These are phyloP conservation scores for Erynnis tages DNA, from an alignment of 2,888 invertebrate genomes.

Conservation along the genomic window DNA sequence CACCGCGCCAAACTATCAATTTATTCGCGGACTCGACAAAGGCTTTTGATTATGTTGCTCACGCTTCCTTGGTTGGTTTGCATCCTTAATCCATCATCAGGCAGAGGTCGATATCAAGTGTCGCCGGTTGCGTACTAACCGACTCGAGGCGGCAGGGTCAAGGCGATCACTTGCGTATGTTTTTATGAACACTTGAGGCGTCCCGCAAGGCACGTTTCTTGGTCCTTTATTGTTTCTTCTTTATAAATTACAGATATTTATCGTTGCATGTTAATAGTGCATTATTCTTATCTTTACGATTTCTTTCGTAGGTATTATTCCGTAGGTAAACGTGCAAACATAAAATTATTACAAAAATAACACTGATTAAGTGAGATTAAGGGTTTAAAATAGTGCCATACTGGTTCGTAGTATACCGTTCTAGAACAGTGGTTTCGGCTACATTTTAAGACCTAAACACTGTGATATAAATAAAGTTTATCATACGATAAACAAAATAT, in stretches of 20 bases:
- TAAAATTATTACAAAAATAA: too few relatives aligned
- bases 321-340: too few relatives aligned
- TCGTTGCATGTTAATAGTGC: background rate
- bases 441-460: too few relatives aligned
- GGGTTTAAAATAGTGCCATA: too few relatives aligned
- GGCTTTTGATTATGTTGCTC: slow-evolving; percentile 45
- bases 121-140: slow-evolving; percentile 31
- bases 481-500: too few relatives aligned
- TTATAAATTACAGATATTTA: background rate
- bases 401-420: too few relatives aligned
- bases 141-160: slow-evolving; percentile 47
- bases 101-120: slow-evolving; percentile 43
- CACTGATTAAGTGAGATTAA: too few relatives aligned
- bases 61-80: slow-evolving; percentile 41
- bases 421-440: too few relatives aligned
- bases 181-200: slow-evolving; percentile 33
- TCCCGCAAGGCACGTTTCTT: slow-evolving; percentile 45
- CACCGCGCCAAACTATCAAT: slow-evolving; percentile 14
- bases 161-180: slow-evolving; percentile 40
- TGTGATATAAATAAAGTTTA: too few relatives aligned
- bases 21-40: slow-evolving; percentile 37
- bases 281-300: background rate
- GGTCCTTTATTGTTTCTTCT: slow-evolving; percentile 38
- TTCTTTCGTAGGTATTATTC: too few relatives aligned
- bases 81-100: slow-evolving; percentile 41